Base-by-base conservation (phyloP, 2,797 vertebrate genomes). In the Pipistrellus kuhlii region DNA sequence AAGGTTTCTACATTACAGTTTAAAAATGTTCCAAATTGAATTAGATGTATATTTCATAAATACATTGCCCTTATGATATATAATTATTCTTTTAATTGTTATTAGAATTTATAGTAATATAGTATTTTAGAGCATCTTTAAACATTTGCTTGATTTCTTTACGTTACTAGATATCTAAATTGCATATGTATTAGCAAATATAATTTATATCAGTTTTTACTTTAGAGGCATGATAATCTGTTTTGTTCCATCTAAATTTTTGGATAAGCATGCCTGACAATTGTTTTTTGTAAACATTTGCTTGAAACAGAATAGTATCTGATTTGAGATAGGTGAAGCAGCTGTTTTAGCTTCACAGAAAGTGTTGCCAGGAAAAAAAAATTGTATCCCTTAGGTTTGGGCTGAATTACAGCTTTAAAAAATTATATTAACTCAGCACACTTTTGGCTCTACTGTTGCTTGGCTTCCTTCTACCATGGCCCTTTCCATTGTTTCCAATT, bases 401-500 rank as follows among this genome's bases (percentile, higher is more conserved):
- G 51, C 17, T 51, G 92, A 73, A 86, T 96, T 97, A 96, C 59
- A 94, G 0, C 23, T 90, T 93, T 55, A 94, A 94, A 88, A 96
- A 95, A 89, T 66, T 51, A 94, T 96, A 94, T 94, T 93, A 93
- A 51, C 69, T 25, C 82, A 57, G 25, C 1, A 44, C 85, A 96
- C 35, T 9, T n/a, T 78, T 90, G 80, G 8, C 44, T 95, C 62
- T 82, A 3, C 15, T 91, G 38, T 27, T 41, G 46, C 44, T 66
- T 69, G 75, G 68, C 76, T 89, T 87, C 23, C 53, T 86, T 83
- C 73, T 18, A 57, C 69, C 46, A 27, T 86, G 87, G 64, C 27
- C 78, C 30, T 93, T 73, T 68, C 91, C 75, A 71, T 48, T 68
- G 15, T 23, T 64, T 93, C 23, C 71, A 71, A 48, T 68, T 91